Base-by-base conservation (phyloP, 2,888 invertebrate species). In the Athripsodes cinereus region DNA sequence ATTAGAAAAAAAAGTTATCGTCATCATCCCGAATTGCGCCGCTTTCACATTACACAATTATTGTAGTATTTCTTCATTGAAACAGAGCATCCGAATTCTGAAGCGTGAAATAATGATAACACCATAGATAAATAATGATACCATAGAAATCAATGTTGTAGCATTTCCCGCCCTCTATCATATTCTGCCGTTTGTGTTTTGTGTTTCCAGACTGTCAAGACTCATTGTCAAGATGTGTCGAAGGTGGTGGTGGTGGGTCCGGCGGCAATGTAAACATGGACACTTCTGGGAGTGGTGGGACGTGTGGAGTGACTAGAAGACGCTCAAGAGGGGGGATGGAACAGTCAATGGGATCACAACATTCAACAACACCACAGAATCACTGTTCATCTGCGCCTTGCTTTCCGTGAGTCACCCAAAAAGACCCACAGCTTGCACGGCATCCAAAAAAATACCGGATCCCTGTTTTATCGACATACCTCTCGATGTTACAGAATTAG, bases 311-410 rank as follows among this genome's bases (percentile, higher is more conserved):
- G 35, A 22, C 51, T 22, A 49, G 44, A 20, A 40, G 50, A 48
- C 34, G 50, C 22, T 44, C 54, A 19, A 40, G 47, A 2, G 22
- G 47, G 26, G 22, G 54, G 16, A 40, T 40, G 40, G 40, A 40
- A 5, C 40, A 40, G 13, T 2, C 40, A n/a, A 3, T 8, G 40
- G 8, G 13, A 3, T 40, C 40, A 3, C 5, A 3, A 8, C 5
- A 3, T 3, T 8, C 40, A 40, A 40, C 40, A 40, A 40, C 40
- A 40, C 40, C 5, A 40, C 40, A 40, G 40, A 40, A 13, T 16
- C 40, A 8, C 40, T 8, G 76, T 62, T 74, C 75, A n/a, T 74
- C 75, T 58, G 76, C 79, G 65, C 75, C 65, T 65, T 66, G 64
- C 66, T 65, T 59, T 65, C 66, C 65, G 74, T 76, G 76, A 76